Conservation (phyloP, 2,888 invertebrate genomes). For the Terebella lapidaria region DNA sequence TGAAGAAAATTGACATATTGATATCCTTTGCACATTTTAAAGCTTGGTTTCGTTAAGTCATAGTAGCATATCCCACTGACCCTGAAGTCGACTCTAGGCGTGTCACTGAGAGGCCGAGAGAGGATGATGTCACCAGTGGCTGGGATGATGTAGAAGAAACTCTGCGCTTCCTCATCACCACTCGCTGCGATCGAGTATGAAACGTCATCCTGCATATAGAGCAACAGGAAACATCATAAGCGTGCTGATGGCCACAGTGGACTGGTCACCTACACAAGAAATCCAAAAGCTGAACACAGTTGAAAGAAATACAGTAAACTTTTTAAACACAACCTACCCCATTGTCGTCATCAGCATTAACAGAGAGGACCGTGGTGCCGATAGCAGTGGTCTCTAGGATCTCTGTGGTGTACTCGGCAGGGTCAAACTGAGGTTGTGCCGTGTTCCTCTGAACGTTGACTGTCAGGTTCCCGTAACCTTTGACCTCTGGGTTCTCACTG, state of each 20-base stretch:
- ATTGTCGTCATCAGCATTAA: conserved; percentile 15
- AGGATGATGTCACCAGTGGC: conserved; percentile 37
- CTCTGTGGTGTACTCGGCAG: conserved; percentile 21
- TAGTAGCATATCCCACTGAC: no score
- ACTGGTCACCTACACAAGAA: no score
- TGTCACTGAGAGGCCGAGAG: conserved; percentile 27
- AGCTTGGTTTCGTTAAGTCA: no score
- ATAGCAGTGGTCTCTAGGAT: conserved; percentile 28
- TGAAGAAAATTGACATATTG: no score
- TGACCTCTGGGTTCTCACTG: conserved; percentile 18
- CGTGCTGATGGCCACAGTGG: no score
- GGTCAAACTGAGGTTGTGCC: conserved; percentile 22
- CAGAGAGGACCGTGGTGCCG: conserved; percentile 24
- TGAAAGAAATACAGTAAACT: no score
- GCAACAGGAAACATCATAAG: no score
- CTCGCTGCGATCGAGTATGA: not conserved
- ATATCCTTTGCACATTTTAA: no score
- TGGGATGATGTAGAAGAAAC: conserved; percentile 37
- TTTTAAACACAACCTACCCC: not conserved
- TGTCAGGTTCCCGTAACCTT: conserved; percentile 18
- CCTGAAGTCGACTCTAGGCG: conserved; percentile 12
- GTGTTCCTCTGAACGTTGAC: conserved; percentile 21
- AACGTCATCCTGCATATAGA: conserved; percentile 4
- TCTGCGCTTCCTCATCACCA: conserved; percentile 4
- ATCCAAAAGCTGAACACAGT: no score